Percentiles rank a stretch among this genome's conserved stretches.
Evolutionary conservation across 2,113 vertebrate genomes (phyloP).

Genomic region (Pogona vitticeps): DNA sequence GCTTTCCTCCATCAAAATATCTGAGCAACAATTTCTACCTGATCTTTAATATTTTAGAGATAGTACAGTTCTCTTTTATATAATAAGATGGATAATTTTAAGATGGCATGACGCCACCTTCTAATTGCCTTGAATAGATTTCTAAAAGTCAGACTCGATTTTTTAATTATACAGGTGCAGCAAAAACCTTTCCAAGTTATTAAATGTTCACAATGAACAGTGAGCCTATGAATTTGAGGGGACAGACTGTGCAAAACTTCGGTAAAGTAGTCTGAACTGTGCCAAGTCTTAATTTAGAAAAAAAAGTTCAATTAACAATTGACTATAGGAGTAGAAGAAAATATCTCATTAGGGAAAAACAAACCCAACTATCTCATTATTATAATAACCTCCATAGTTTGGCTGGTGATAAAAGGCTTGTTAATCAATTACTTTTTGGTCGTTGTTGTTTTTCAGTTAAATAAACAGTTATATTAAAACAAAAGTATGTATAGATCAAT

Average conservation of each 20-base stretch:
- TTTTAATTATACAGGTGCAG: constrained; percentile 34
- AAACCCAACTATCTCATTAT: not conserved
- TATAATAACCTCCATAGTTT: not conserved
- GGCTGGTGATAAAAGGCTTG: not conserved
- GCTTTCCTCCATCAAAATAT: not conserved
- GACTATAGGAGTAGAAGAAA: not conserved
- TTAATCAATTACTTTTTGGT: not conserved
- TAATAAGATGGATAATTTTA: constrained; percentile 37
- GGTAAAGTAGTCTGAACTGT: not conserved
- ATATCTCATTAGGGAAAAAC: not conserved
- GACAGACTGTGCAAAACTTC: constrained; percentile 33
- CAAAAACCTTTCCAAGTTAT: constrained; percentile 34
- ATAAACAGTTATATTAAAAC: not conserved
- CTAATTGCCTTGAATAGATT: constrained; percentile 16
- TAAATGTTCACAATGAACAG: constrained; percentile 36
- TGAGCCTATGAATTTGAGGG: not conserved
- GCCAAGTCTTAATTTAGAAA: constrained; percentile 16
- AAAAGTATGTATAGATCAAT: not conserved
- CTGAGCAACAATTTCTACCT: constrained; percentile 1
- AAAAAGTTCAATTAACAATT: constrained; percentile 6
- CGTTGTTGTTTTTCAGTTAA: not conserved
- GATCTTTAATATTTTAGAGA: constrained; percentile 15
- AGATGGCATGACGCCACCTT: not conserved
- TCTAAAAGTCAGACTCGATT: not conserved
- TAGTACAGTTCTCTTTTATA: constrained; percentile 25